A percentile compares a stretch with the other conserved stretches of the same genome.
phyloP scores from a whole-genome alignment of 1,140 invertebrate species.

The Procambarus clarkii region DNA sequence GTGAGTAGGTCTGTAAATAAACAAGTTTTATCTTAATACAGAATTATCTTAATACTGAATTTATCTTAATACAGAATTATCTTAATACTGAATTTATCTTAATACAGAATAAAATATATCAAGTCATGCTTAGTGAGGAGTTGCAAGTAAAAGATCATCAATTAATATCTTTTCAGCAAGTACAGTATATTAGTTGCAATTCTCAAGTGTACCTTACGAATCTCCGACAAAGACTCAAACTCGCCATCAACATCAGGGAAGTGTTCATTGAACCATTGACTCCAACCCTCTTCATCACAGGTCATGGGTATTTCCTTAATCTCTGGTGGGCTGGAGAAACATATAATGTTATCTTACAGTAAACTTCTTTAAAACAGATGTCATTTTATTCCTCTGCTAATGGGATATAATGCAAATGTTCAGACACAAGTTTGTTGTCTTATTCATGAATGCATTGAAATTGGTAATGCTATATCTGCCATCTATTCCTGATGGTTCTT shows the following conservation, averaged over 20 bases:
- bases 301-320: slow-evolving; percentile 25
- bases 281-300: slow-evolving; percentile 74
- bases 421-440: neutral
- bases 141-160: too few species aligned
- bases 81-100: too few species aligned
- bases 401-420: neutral
- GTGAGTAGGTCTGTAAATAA: slow-evolving; percentile 69
- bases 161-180: too few species aligned
- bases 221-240: slow-evolving; percentile 74
- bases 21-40: neutral
- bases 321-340: slow-evolving; percentile 39
- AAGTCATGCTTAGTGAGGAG: too few species aligned
- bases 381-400: neutral
- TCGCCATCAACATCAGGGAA: slow-evolving; percentile 74
- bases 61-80: neutral
- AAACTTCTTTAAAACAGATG: neutral
- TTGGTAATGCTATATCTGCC: too few species aligned
- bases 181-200: too few species aligned
- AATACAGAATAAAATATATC: neutral
- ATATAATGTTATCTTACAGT: neutral
- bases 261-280: slow-evolving; percentile 76
- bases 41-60: neutral
- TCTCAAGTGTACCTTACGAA: slow-evolving; percentile 72
- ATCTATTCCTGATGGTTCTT: too few species aligned
- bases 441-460: neutral